Evolutionary conservation across 2,113 vertebrate species (phyloP), one percentile per base, ranked within the genome.

Genomic region (Gobiocypris rarus): DNA sequence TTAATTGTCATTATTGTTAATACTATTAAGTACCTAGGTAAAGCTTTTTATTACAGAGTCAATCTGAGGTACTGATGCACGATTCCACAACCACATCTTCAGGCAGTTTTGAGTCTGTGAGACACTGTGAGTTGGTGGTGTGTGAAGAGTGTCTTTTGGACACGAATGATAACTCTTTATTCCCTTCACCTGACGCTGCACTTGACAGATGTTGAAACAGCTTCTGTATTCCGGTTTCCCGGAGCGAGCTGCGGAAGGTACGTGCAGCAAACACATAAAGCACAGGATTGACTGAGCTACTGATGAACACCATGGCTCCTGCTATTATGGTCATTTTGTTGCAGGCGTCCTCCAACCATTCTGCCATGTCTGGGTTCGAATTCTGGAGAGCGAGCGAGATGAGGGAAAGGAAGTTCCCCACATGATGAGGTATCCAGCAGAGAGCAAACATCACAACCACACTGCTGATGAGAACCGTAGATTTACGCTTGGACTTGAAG

Each of bases 221-320:
- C 81, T 93, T 94, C 83, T 91, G 89, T 28, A 95, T 92, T n/a
- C 94, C 94, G 0, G 90, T 94, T 45, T 94, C 93, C 4, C 87
- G 76, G 61, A 94, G 58, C 0, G 94, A 94, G 59, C 86, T 93
- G 52, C 93, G 91, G 87, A 95, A 95, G 6, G 92, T 90, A 34
- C 92, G 93, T 1, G 95, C 94, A 0, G 93, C 94, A n/a, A 94
- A 95, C 79, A 94, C 91, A 82, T 95, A 95, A 59, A 95, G 91
- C 26, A 95, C 83, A 2, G 95, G 95, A 87, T 95, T 95, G 4
- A 92, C 65, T 0, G 92, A 92, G 89, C 94, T 95, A 86, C 94
- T 94, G 77, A 95, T 90, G 79, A 95, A 95, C 38, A 86, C 92
- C 89, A 95, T 87, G 38, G 94, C 94, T 50, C 93, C 94, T 1